Evolutionary conservation across 2,797 vertebrate genomes (phyloP).

Genomic region (Lutjanus argentimaculatus): DNA sequence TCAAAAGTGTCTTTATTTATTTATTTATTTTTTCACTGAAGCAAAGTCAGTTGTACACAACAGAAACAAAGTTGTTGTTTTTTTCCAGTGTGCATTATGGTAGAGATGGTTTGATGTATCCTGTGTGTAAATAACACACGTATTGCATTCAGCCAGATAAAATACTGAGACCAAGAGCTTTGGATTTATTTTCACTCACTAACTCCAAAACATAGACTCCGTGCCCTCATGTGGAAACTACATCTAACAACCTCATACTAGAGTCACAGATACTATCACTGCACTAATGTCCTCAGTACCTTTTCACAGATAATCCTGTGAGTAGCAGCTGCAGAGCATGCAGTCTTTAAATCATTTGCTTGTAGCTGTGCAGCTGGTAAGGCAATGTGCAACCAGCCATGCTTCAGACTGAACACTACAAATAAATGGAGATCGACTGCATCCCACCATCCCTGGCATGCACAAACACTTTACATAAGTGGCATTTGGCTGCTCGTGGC

Average conservation of each 20-base stretch:
- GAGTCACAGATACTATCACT: slow-evolving; percentile 57
- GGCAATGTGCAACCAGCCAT: slow-evolving; percentile 56
- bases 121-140: slow-evolving; percentile 41
- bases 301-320: slow-evolving; percentile 59
- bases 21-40: neutral
- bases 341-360: slow-evolving; percentile 62
- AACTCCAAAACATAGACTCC: slow-evolving; percentile 27
- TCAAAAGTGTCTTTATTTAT: neutral
- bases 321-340: slow-evolving; percentile 53
- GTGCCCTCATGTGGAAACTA: slow-evolving; percentile 62
- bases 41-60: neutral
- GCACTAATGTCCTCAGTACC: slow-evolving; percentile 53
- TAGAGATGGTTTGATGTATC: slow-evolving; percentile 41
- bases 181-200: slow-evolving; percentile 38
- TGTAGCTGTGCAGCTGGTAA: slow-evolving; percentile 47
- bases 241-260: slow-evolving; percentile 45
- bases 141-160: slow-evolving; percentile 46
- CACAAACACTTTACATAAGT: slow-evolving; percentile 52
- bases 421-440: slow-evolving; percentile 52
- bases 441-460: slow-evolving; percentile 35
- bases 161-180: slow-evolving; percentile 24
- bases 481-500: slow-evolving; percentile 19
- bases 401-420: slow-evolving; percentile 46
- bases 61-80: slow-evolving; percentile 10
- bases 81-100: slow-evolving; percentile 29